Conservation (phyloP, 2,797 vertebrate species). For the Aldrovandia affinis region DNA sequence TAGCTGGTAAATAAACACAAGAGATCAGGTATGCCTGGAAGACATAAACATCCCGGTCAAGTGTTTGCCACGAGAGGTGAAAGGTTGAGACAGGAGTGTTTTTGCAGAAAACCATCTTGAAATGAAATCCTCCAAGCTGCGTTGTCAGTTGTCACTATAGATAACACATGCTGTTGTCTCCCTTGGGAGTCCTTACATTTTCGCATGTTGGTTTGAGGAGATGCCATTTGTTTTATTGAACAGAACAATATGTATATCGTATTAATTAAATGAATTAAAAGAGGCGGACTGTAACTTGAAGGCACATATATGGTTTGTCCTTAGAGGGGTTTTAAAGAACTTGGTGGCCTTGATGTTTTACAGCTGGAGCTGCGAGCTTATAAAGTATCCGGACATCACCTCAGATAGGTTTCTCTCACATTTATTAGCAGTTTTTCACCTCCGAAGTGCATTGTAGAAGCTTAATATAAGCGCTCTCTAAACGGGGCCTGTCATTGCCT, state of each 20-base stretch:
- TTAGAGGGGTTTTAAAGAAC: neutral
- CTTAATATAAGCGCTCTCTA: neutral
- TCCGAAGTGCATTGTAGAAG: neutral
- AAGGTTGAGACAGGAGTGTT: slow-evolving; percentile 7
- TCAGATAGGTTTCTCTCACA: neutral
- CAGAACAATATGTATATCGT: neutral
- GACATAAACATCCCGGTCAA: neutral
- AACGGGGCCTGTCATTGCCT: neutral
- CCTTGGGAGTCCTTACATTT: neutral
- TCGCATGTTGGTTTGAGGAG: neutral
- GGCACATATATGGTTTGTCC: neutral
- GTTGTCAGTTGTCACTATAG: neutral
- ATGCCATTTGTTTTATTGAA: neutral
- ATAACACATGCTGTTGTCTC: neutral
- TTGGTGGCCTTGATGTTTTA: neutral
- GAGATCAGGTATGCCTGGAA: neutral
- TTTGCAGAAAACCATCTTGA: slow-evolving; percentile 10
- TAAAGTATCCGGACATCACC: neutral
- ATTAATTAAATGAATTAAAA: neutral
- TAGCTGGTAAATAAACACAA: neutral
- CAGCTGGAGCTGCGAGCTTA: neutral
- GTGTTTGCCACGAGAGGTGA: neutral
- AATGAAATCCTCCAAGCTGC: neutral
- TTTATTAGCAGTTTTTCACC: neutral
- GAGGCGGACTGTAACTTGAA: neutral